Conservation (phyloP, 2,888 invertebrate genomes). For the Spilosoma lubricipeda region DNA sequence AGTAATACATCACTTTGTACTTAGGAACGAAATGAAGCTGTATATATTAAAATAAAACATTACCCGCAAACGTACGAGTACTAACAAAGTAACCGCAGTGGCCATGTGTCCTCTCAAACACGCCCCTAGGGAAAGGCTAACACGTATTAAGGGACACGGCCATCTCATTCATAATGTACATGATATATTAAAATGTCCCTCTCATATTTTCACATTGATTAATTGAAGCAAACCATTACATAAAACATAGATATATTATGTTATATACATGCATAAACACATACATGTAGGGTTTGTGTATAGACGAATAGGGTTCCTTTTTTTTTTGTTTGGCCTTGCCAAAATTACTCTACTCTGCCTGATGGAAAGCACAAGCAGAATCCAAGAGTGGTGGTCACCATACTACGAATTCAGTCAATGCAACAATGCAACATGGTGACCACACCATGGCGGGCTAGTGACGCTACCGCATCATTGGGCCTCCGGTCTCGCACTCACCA, state of each 20-base stretch:
- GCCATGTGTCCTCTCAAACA: conserved; percentile 8
- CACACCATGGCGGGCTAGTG: too few relatives aligned
- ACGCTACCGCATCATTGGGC: too few relatives aligned
- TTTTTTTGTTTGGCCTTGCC: too few relatives aligned
- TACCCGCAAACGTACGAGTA: too few relatives aligned
- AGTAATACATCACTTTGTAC: background rate
- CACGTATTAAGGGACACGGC: conserved; percentile 4
- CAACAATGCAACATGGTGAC: too few relatives aligned
- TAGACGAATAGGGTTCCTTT: too few relatives aligned
- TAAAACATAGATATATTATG: background rate
- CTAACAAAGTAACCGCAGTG: conserved; percentile 9
- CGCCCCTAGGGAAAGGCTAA: conserved; percentile 7
- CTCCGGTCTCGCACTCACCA: too few relatives aligned
- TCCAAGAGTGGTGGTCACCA: too few relatives aligned
- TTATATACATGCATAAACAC: background rate
- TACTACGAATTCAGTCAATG: too few relatives aligned
- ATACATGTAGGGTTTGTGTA: background rate
- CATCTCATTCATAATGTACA: conserved; percentile 18
- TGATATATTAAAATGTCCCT: conserved; percentile 16
- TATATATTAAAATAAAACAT: conserved; percentile 1
- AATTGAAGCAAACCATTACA: conserved; percentile 5
- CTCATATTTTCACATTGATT: conserved; percentile 19
- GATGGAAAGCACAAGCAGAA: too few relatives aligned
- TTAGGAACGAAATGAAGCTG: background rate
- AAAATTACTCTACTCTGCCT: too few relatives aligned